These are phyloP conservation scores for Cochlearius cochlearius DNA, from an alignment of 2,113 vertebrate genomes.

Conservation along the genomic window DNA sequence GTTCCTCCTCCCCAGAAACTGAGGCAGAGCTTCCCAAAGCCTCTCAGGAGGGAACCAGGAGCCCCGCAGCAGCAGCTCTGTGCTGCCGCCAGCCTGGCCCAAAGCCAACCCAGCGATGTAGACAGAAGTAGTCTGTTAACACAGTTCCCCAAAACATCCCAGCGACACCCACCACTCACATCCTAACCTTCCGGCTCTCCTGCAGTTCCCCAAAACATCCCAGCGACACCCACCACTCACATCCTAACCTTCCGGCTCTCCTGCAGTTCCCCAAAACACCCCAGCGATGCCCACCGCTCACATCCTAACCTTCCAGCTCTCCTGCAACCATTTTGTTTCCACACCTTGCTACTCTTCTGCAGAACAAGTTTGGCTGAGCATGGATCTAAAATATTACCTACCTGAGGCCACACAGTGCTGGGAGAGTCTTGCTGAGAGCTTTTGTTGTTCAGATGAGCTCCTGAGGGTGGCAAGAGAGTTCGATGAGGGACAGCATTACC, in stretches of 20 bases:
- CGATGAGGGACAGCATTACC: constrained; percentile 59
- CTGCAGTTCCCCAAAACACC: not conserved
- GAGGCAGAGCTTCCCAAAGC: not conserved
- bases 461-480: constrained; percentile 60
- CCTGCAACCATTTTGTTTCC: rapidly evolving
- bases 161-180: not conserved
- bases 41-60: not conserved
- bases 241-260: not conserved
- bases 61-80: not conserved
- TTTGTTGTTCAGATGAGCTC: constrained; percentile 73
- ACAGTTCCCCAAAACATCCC: not conserved
- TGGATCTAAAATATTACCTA: not conserved
- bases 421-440: constrained; percentile 73
- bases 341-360: not conserved
- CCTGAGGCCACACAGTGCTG: constrained; percentile 73
- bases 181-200: not conserved
- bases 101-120: not conserved
- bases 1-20: not conserved
- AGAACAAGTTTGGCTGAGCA: not conserved
- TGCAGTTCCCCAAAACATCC: not conserved
- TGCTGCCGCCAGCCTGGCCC: not conserved
- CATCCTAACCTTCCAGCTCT: not conserved
- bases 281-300: not conserved
- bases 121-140: not conserved
- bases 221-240: not conserved